These are phyloP conservation scores for Meta bourneti DNA, from an alignment of 2,888 invertebrate genomes.

Conservation along the genomic window DNA sequence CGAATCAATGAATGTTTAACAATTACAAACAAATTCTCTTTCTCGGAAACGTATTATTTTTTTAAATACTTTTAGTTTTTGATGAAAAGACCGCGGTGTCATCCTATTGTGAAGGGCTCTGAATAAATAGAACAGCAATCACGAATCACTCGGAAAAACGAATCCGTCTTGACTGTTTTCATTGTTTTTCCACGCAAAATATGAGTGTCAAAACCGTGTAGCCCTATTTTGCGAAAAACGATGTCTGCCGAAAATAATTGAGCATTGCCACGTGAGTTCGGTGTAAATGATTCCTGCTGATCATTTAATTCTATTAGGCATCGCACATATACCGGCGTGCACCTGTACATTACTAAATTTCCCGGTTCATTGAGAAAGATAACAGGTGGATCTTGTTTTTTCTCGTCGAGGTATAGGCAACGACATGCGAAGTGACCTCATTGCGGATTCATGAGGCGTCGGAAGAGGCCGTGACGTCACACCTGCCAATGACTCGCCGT, in stretches of 20 bases:
- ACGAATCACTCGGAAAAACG: too few species aligned
- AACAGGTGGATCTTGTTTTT: conserved; percentile 8
- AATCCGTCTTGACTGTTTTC: too few species aligned
- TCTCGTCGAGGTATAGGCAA: conserved; percentile 33
- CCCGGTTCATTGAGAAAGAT: conserved; percentile 34
- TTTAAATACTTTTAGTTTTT: too few species aligned
- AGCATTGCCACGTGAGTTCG: neutral
- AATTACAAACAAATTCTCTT: too few species aligned
- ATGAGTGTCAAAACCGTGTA: neutral
- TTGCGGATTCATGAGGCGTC: conserved; percentile 58
- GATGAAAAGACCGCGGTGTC: too few species aligned
- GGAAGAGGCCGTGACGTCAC: conserved; percentile 56
- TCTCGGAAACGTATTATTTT: too few species aligned
- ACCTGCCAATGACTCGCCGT: neutral
- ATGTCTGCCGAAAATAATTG: neutral
- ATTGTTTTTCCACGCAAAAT: too few species aligned
- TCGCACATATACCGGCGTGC: neutral
- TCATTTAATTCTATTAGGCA: neutral
- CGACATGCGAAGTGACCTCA: conserved; percentile 58
- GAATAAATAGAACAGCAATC: too few species aligned
- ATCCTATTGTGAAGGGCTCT: too few species aligned
- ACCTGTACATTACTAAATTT: neutral
- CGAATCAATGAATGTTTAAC: too few species aligned
- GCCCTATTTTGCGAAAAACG: neutral
- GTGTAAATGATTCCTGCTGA: neutral